Evolutionary conservation across 2,797 vertebrate species (phyloP).

Genomic region (Australoheros facetus): DNA sequence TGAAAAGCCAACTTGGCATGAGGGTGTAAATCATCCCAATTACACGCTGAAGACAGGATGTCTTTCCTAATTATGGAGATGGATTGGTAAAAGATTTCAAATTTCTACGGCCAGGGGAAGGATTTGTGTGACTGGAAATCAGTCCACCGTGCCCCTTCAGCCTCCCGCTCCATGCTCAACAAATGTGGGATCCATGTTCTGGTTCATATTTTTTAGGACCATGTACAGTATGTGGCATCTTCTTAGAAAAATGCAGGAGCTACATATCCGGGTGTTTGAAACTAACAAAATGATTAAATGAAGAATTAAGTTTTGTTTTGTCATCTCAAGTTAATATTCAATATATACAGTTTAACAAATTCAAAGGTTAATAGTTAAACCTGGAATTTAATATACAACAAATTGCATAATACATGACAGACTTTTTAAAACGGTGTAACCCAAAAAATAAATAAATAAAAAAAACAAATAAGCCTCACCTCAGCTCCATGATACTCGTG

Average conservation of each 20-base stretch:
- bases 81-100: constrained; percentile 66
- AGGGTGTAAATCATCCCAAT: constrained; percentile 74
- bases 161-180: neutral
- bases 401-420: neutral
- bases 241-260: neutral
- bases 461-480: constrained; percentile 74
- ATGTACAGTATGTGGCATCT: neutral
- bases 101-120: constrained; percentile 53
- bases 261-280: neutral
- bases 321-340: neutral
- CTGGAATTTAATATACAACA: neutral
- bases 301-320: neutral
- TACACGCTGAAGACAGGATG: constrained; percentile 73
- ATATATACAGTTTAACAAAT: neutral
- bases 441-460: neutral
- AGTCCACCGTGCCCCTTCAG: constrained; percentile 27
- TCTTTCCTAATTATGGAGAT: constrained; percentile 76
- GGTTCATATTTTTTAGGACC: neutral
- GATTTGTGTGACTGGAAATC: constrained; percentile 49
- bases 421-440: neutral
- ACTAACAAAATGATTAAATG: neutral
- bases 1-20: constrained; percentile 71
- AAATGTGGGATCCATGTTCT: neutral
- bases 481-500: constrained; percentile 96
- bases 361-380: neutral